phyloP scores from a whole-genome alignment of 1,140 invertebrate species.

The Brachionus paranguensis region DNA sequence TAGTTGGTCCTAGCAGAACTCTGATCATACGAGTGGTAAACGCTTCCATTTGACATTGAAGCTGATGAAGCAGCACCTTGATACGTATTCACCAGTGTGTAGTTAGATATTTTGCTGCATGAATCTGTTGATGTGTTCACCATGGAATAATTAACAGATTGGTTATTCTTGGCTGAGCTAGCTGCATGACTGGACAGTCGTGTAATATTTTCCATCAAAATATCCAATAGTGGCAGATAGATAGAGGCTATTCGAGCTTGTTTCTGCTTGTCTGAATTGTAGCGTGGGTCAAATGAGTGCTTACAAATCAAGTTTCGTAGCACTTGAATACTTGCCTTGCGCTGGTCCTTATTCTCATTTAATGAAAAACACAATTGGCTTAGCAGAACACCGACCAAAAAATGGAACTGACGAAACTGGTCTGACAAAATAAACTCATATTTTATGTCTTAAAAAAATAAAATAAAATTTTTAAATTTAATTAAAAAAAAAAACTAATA shows the following conservation, averaged over 20 bases:
- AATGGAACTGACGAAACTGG: constrained; percentile 81
- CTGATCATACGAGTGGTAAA: constrained; percentile 5
- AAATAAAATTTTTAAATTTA: not conserved
- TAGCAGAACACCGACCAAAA: constrained; percentile 72
- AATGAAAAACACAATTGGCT: constrained; percentile 69
- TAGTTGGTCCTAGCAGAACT: not conserved
- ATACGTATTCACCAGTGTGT: not conserved
- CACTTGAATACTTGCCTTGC: constrained; percentile 69
- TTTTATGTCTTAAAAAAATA: constrained; percentile 44
- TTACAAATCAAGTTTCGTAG: constrained; percentile 80
- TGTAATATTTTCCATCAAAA: constrained; percentile 73
- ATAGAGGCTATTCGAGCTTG: constrained; percentile 77
- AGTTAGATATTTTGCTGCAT: constrained; percentile 39
- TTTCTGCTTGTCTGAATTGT: constrained; percentile 65
- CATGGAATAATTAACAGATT: constrained; percentile 41
- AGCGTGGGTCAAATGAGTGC: constrained; percentile 85
- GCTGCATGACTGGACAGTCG: constrained; percentile 53
- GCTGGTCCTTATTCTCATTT: constrained; percentile 71
- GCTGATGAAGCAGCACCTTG: constrained; percentile 11
- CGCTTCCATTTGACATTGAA: constrained; percentile 34
- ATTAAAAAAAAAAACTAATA: constrained; percentile 45
- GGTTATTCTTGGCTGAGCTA: not conserved
- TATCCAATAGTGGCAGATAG: constrained; percentile 79
- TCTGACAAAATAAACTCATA: constrained; percentile 64
- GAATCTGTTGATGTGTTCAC: constrained; percentile 32